Evolutionary conservation across 1,140 invertebrate genomes (phyloP).

Genomic region (Apolygus lucorum): DNA sequence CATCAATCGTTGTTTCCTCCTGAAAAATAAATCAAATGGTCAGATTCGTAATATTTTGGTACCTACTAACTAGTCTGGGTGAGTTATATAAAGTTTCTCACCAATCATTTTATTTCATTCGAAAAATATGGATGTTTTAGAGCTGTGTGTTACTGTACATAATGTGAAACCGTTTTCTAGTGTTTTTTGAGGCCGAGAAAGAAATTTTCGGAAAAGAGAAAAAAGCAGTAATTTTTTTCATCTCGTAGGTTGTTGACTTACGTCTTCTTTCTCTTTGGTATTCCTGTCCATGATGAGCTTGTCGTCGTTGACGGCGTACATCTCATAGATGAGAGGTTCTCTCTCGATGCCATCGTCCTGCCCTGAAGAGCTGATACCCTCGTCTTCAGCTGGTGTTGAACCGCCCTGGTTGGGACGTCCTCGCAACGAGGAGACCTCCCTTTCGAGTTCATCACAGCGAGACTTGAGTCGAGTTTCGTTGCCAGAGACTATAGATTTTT

Average conservation of each 20-base stretch:
- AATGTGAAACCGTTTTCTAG: no score
- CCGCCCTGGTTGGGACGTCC: constrained; percentile 41
- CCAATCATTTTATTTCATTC: no score
- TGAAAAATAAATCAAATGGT: no score
- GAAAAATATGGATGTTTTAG: no score
- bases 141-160: no score
- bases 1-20: constrained; percentile 75
- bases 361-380: constrained; percentile 76
- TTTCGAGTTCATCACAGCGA: constrained; percentile 57
- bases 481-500: constrained; percentile 62
- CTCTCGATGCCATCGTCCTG: constrained; percentile 41
- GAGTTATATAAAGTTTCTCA: no score
- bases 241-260: no score
- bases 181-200: no score
- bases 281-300: constrained; percentile 42
- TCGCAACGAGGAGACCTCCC: constrained; percentile 42
- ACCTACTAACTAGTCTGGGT: no score
- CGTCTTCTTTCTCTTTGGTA: constrained; percentile 30
- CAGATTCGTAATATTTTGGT: no score
- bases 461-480: constrained; percentile 70
- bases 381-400: constrained; percentile 71
- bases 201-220: no score
- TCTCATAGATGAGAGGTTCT: constrained; percentile 52
- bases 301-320: constrained; percentile 51
- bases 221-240: no score